These are phyloP conservation scores for Crotophaga sulcirostris DNA, from an alignment of 2,113 vertebrate species.

Conservation along the genomic window DNA sequence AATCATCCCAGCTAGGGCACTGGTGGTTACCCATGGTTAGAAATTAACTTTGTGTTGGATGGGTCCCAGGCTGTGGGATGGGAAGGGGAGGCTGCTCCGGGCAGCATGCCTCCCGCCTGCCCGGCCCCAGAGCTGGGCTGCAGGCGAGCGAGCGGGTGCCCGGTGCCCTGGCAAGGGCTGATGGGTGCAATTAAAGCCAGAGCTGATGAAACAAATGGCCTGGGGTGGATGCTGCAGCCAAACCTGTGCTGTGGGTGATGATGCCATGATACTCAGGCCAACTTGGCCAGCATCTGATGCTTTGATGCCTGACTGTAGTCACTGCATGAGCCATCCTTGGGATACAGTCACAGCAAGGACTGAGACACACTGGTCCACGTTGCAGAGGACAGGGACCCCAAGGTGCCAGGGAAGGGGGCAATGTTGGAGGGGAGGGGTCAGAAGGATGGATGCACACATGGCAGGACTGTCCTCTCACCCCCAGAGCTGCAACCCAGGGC, in stretches of 20 bases:
- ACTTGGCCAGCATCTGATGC: background rate
- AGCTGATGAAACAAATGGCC: background rate
- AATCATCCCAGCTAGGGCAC: conserved; percentile 79
- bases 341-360: background rate
- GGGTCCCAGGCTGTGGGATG: conserved; percentile 77
- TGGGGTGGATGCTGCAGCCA: background rate
- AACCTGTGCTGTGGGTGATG: background rate
- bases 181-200: background rate
- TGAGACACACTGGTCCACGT: background rate
- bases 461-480: background rate
- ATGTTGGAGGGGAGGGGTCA: too few species aligned
- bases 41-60: conserved; percentile 83
- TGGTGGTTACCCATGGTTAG: conserved; percentile 82
- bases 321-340: rapidly evolving
- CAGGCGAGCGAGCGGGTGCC: background rate
- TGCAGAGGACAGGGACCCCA: rapidly evolving
- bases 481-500: background rate
- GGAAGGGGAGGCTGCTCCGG: conserved; percentile 63
- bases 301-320: background rate
- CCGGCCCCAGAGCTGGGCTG: background rate
- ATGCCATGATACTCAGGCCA: background rate
- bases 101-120: background rate
- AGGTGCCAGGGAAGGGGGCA: background rate
- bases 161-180: background rate
- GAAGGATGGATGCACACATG: too few species aligned